These are phyloP conservation scores for Gerris lacustris DNA, from an alignment of 2,888 invertebrate genomes.

Conservation along the genomic window DNA sequence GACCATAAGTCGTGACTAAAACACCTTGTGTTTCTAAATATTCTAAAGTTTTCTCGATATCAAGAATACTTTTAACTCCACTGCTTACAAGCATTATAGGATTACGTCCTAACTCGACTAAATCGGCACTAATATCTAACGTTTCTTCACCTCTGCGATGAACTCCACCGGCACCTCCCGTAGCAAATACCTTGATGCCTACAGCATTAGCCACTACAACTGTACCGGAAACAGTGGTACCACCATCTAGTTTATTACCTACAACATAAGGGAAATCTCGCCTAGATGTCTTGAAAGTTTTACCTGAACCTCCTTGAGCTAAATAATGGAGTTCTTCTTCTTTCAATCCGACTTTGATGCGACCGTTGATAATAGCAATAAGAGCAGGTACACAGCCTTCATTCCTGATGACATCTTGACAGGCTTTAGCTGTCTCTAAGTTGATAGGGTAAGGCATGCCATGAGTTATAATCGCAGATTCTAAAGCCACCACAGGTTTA, in stretches of 20 bases:
- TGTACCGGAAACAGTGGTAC: slow-evolving; percentile 94
- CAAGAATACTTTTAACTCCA: slow-evolving; percentile 93
- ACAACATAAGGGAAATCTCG: slow-evolving; percentile 69
- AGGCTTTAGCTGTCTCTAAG: slow-evolving; percentile 65
- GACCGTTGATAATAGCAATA: slow-evolving; percentile 74
- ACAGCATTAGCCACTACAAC: slow-evolving; percentile 69
- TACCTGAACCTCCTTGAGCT: slow-evolving; percentile 41
- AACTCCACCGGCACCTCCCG: slow-evolving; percentile 81
- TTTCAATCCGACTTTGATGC: slow-evolving; percentile 65
- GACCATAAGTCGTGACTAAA: slow-evolving; percentile 66
- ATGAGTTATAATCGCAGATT: slow-evolving; percentile 96
- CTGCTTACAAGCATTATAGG: slow-evolving; percentile 85
- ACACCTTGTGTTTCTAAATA: slow-evolving; percentile 93
- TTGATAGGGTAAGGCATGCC: slow-evolving; percentile 95
- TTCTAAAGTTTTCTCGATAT: slow-evolving; percentile 86
- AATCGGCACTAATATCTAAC: slow-evolving; percentile 88
- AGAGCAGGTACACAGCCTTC: slow-evolving; percentile 82
- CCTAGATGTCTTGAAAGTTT: slow-evolving; percentile 69
- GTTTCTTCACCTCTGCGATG: slow-evolving; percentile 77
- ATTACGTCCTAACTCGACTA: slow-evolving; percentile 76
- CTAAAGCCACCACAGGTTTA: slow-evolving; percentile 79
- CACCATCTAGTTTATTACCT: slow-evolving; percentile 50
- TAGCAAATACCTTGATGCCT: slow-evolving; percentile 84
- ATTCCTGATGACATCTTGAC: slow-evolving; percentile 63
- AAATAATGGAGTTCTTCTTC: slow-evolving; percentile 51